Conservation (phyloP, 1,140 invertebrate species). For the Hestina assimilis region DNA sequence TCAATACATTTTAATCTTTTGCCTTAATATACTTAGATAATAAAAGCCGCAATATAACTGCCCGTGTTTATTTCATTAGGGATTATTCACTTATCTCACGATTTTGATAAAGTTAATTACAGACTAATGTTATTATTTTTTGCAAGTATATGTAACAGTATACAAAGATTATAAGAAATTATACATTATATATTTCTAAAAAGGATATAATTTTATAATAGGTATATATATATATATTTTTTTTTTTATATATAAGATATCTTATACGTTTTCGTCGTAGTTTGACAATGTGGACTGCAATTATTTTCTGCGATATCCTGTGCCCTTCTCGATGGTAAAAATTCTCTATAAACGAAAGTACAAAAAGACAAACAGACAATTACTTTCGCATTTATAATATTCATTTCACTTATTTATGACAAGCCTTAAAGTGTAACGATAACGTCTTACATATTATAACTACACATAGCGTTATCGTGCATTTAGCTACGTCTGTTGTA, state of each 20-base stretch:
- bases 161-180: neutral
- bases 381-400: neutral
- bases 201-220: too few relatives aligned
- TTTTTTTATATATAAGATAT: too few relatives aligned
- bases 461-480: conserved; percentile 35
- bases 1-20: conserved; percentile 13
- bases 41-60: conserved; percentile 4
- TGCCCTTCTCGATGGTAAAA: too few relatives aligned
- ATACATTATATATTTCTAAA: neutral
- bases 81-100: neutral
- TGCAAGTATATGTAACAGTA: neutral
- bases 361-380: too few relatives aligned
- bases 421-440: conserved; percentile 29
- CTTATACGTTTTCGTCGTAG: too few relatives aligned
- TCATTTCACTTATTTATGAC: conserved; percentile 30
- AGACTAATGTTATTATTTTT: neutral
- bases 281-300: too few relatives aligned
- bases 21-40: conserved; percentile 10
- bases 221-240: too few relatives aligned
- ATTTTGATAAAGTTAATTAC: neutral
- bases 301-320: too few relatives aligned
- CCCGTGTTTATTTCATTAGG: conserved; percentile 2
- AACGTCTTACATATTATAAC: conserved; percentile 19
- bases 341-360: too few relatives aligned
- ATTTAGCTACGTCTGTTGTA: conserved; percentile 17